phyloP scores from a whole-genome alignment of 2,113 vertebrate genomes.

The Pundamilia nyererei region DNA sequence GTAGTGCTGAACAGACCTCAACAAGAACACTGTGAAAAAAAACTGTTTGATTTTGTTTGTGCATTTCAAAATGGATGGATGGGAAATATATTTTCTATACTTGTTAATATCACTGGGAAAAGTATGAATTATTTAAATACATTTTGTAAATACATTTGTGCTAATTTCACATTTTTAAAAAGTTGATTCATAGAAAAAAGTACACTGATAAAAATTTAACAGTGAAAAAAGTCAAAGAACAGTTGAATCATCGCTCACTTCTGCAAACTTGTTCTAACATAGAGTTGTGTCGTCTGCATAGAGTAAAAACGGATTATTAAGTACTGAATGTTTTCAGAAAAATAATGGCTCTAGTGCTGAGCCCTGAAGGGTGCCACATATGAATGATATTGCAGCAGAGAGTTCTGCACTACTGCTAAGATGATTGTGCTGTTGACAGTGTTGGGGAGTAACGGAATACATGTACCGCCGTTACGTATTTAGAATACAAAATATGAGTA shows the following conservation, averaged over 20 bases:
- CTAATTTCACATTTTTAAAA: not conserved
- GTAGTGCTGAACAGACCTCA: not conserved
- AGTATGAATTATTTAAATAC: not conserved
- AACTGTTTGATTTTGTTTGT: not conserved
- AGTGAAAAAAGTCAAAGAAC: not conserved
- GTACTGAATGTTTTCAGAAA: not conserved
- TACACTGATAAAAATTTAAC: not conserved
- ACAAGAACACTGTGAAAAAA: not conserved
- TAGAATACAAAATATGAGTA: no score
- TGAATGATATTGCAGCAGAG: not conserved
- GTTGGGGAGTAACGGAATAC: no score
- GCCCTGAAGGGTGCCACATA: not conserved
- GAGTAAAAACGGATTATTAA: not conserved
- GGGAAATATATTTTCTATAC: not conserved
- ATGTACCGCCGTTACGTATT: no score
- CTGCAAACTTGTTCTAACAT: not conserved
- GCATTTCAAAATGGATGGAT: not conserved
- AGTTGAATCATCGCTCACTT: not conserved
- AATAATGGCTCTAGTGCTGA: not conserved
- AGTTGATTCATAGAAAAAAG: not conserved
- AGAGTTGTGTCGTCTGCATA: not conserved
- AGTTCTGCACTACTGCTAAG: not conserved
- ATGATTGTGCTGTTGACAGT: not conserved
- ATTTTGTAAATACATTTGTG: not conserved
- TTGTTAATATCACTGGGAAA: not conserved